Base-by-base conservation (phyloP, 2,797 vertebrate genomes). In the Poliocrania exsul region DNA sequence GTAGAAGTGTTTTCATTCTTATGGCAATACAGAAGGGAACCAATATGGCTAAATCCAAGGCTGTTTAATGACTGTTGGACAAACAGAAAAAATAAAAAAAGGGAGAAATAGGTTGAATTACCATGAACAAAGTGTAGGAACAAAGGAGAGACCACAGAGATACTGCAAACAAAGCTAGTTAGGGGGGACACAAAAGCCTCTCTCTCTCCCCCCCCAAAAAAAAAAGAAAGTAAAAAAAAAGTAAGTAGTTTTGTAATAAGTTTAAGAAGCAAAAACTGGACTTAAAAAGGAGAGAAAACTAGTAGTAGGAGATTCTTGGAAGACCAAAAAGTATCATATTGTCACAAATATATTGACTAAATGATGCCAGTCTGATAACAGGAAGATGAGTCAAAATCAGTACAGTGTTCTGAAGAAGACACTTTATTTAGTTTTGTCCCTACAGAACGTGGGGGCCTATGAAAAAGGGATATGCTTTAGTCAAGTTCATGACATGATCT, bases 391-490 rank as follows among this genome's bases (percentile, higher is more conserved):
- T 10, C 62, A 25, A 88, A 79, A 75, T 74, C 44, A 62, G 14
- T 11, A 40, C 7, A 54, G 2, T 53, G 71, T 86, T 79, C 8
- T 88, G 29, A 81, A 70, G 26, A 67, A 35, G 29, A 19, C 6
- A 31, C 13, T 57, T 16, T 53, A 61, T 62, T 81, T 37, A 16
- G 44, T 78, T 70, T 73, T 77, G 16, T 50, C 69, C 10, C 46
- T 74, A 26, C 7, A n/a, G 25, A 67, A 16, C 3, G 54, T 4
- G 9, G 1, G 5, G 9, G 1, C 10, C n/a, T 56, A 5, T 13
- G 37, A 69, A 20, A 66, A 37, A 24, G 5, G 5, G 16, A 69
- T 66, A 53, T 31, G 6, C 1, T 57, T 69, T 40, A 49, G 13
- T 40, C 18, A 88, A 61, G 20, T 53, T 66, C 40, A 61, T 51